Conservation (phyloP, 2,888 invertebrate genomes). For the Eustalomyia histrio region DNA sequence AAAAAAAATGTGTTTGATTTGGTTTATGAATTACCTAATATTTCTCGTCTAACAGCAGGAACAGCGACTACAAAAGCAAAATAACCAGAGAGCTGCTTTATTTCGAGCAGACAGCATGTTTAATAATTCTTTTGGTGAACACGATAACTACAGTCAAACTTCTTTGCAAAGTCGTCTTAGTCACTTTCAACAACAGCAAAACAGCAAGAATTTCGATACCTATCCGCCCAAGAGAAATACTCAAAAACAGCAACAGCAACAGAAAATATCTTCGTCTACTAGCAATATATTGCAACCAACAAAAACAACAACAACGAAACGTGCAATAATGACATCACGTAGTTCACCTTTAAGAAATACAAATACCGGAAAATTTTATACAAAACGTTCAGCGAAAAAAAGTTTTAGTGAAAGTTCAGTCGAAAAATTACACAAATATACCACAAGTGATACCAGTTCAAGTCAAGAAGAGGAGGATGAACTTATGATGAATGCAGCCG, state of each 20-base stretch:
- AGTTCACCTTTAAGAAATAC: conserved; percentile 45
- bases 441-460: conserved; percentile 43
- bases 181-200: conserved; percentile 25
- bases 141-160: conserved; percentile 32
- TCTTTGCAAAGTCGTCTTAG: conserved; percentile 33
- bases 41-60: conserved; percentile 28
- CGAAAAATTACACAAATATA: conserved; percentile 67
- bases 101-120: conserved; percentile 50
- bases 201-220: conserved; percentile 47
- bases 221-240: conserved; percentile 48
- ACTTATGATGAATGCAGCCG: conserved; percentile 46
- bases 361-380: conserved; percentile 43
- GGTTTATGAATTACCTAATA: not conserved
- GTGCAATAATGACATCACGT: conserved; percentile 55
- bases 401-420: conserved; percentile 72
- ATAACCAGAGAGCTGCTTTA: conserved; percentile 35
- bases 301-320: too few relatives aligned
- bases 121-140: conserved; percentile 35
- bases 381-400: conserved; percentile 64
- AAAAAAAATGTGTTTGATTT: conserved; percentile 12
- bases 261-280: conserved; percentile 33
- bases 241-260: conserved; percentile 11
- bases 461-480: conserved; percentile 49
- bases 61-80: conserved; percentile 14
- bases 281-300: conserved; percentile 44